Conservation (phyloP, 92 coral and sea anemone species). For the Paramuricea clavata region DNA sequence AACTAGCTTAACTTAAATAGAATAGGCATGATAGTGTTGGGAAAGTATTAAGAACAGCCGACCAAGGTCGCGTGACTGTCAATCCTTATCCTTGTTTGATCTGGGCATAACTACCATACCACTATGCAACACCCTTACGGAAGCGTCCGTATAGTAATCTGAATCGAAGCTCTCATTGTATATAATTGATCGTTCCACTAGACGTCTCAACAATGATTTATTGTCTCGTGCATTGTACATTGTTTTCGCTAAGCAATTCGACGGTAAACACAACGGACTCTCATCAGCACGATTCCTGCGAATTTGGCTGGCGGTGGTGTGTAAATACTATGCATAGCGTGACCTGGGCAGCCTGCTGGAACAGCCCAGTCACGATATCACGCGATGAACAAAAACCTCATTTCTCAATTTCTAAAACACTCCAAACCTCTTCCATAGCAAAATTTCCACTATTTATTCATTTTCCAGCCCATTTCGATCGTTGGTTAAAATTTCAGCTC, state of each 20-base stretch:
- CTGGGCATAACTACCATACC: too few relatives aligned
- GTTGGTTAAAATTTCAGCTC: neutral
- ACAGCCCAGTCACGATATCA: constrained; percentile 17
- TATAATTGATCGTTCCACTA: constrained; percentile 11
- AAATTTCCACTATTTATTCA: neutral
- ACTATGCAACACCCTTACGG: neutral
- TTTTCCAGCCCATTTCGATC: neutral
- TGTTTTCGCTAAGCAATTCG: neutral
- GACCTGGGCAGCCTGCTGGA: neutral
- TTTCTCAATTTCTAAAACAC: neutral
- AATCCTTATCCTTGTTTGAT: too few relatives aligned
- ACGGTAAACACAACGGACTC: neutral
- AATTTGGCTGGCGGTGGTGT: neutral
- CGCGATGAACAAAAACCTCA: neutral
- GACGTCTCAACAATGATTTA: constrained; percentile 5
- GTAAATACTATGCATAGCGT: neutral
- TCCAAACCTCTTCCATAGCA: neutral
- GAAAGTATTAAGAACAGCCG: too few relatives aligned
- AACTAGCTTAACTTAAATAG: too few relatives aligned
- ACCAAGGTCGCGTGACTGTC: too few relatives aligned
- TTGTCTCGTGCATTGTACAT: constrained; percentile 4
- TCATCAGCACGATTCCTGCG: constrained; percentile 20
- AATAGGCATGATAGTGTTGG: too few relatives aligned
- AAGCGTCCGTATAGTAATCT: neutral
- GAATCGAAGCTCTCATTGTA: neutral